phyloP scores from a whole-genome alignment of 2,888 invertebrate species.

The Linyphia triangularis region DNA sequence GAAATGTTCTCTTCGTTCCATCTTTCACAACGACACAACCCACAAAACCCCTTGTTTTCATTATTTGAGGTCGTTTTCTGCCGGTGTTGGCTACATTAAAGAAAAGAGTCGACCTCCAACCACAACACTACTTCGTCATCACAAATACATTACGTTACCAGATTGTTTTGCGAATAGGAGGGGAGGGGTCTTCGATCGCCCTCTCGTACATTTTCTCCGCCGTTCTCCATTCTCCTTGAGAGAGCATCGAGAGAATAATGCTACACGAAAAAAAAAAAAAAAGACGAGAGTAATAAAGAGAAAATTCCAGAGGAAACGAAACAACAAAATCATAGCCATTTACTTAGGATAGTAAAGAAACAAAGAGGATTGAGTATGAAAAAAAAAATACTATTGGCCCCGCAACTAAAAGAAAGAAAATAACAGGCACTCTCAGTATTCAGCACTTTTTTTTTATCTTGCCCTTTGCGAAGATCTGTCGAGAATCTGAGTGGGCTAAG shows the following conservation, averaged over 20 bases:
- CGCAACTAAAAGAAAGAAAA: slow-evolving; percentile 23
- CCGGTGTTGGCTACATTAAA: slow-evolving; percentile 59
- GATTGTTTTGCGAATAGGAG: slow-evolving; percentile 65
- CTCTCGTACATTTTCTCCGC: not conserved
- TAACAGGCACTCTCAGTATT: slow-evolving; percentile 27
- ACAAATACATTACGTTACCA: slow-evolving; percentile 70
- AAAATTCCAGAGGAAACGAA: slow-evolving; percentile 69
- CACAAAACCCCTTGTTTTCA: slow-evolving; percentile 61
- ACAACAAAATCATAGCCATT: slow-evolving; percentile 72
- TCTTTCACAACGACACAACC: slow-evolving; percentile 38
- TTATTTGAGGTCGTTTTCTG: slow-evolving; percentile 54
- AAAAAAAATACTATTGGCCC: slow-evolving; percentile 17
- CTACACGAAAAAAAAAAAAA: slow-evolving; percentile 20
- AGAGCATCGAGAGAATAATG: slow-evolving; percentile 23
- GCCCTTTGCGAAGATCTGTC: not conserved
- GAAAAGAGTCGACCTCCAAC: slow-evolving; percentile 57
- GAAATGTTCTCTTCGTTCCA: slow-evolving; percentile 15
- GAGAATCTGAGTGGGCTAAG: slow-evolving; percentile 18
- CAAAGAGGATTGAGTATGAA: slow-evolving; percentile 26
- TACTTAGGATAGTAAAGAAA: slow-evolving; percentile 67
- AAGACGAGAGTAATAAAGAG: slow-evolving; percentile 66
- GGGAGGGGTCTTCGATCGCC: slow-evolving; percentile 25
- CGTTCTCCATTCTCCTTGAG: not conserved
- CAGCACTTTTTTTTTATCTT: slow-evolving; percentile 28
- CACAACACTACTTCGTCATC: slow-evolving; percentile 60